Evolutionary conservation across 2,113 vertebrate genomes (phyloP), one percentile per base, ranked within the genome.

Genomic region (Thomomys bottae): DNA sequence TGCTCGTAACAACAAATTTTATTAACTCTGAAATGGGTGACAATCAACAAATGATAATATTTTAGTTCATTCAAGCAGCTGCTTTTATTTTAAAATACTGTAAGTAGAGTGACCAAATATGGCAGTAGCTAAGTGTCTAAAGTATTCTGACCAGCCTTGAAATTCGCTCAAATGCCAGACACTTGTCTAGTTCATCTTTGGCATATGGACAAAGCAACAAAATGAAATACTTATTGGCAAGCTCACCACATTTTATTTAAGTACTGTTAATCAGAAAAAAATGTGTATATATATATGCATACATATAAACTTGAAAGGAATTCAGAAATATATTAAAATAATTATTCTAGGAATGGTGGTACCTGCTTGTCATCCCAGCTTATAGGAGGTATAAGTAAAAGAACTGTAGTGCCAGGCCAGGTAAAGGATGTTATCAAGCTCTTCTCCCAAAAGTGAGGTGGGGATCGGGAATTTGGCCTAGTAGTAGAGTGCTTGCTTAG

Each of bases 71-170:
- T 72, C 26, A 67, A 73, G 26, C 21, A 66, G 30, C 54, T 59
- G 34, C 87, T 89, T 70, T 63, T 36, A 72, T 64, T 95, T 90
- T 61, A 57, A 91, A 93, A 83, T 76, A 77, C 85, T 59, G 12
- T 54, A 72, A 49, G 34, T 40, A 95, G 71, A 90, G n/a, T 72
- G 6, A 64, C 79, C 24, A 40, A 81, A 61, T 36, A 71, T 61
- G 34, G 57, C 32, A 76, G 80, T n/a, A 88, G 30, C 8, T 72
- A 88, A 73, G 57, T 72, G 49, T 36, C 67, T 0, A 23, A 77
- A n/a, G 54, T 63, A 68, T 18, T 73, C 34, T 89, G 84, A 66
- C 2, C 54, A 71, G 9, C 0, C 6, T 7, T 40, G 18, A 77
- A 54, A 78, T 8, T 61, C n/a, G 24, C 57, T 87, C 42, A 72